Conservation (phyloP, 1,140 invertebrate species). For the Mamestra configurata region DNA sequence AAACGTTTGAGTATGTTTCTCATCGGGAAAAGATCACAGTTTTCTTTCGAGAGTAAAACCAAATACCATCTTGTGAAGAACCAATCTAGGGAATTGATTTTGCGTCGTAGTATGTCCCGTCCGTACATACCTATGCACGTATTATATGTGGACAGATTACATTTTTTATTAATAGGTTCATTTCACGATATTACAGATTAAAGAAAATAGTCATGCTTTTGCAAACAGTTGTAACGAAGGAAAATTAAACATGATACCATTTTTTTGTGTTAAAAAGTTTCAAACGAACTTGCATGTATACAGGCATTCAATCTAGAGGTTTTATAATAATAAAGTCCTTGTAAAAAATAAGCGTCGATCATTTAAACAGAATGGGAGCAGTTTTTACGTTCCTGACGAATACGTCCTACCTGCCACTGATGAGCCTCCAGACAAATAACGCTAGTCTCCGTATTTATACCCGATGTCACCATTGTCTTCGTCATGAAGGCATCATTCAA, state of each 20-base stretch:
- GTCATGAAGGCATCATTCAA: conserved; percentile 61
- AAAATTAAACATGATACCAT: not conserved
- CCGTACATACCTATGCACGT: conserved; percentile 51
- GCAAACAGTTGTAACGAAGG: not conserved
- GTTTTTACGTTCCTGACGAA: not conserved
- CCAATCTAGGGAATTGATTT: conserved; percentile 76
- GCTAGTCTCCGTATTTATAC: conserved; percentile 8
- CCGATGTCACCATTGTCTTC: conserved; percentile 56
- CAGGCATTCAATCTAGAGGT: not conserved
- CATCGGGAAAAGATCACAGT: conserved; percentile 75
- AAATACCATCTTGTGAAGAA: conserved; percentile 71
- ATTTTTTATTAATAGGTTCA: conserved; percentile 43
- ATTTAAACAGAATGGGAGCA: not conserved
- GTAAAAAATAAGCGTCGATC: conserved; percentile 21
- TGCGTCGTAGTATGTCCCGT: conserved; percentile 58
- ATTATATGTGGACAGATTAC: conserved; percentile 29
- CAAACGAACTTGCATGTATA: not conserved
- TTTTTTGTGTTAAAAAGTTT: not conserved
- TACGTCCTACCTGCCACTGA: not conserved
- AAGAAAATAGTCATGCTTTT: not conserved
- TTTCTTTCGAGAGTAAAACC: conserved; percentile 75
- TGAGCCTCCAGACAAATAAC: conserved; percentile 28
- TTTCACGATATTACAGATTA: not conserved
- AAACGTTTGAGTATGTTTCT: conserved; percentile 78
- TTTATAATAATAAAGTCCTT: not conserved